Base-by-base conservation (phyloP, 2,113 vertebrate genomes). In the Oryzias curvinotus region DNA sequence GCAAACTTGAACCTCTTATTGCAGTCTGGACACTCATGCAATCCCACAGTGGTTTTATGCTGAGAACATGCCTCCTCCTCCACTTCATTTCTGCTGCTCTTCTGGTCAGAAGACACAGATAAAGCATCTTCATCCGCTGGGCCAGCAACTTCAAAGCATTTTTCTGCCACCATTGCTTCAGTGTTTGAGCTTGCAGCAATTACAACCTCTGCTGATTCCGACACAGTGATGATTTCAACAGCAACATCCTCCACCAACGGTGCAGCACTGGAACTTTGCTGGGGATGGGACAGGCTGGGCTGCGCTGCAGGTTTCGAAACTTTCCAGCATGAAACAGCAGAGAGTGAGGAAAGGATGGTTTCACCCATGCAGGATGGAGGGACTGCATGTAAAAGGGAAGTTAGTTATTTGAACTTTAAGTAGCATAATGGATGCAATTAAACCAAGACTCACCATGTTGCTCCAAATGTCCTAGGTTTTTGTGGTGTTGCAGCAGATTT, bases 1-100 rank as follows among this genome's bases (percentile, higher is more conserved):
- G 92, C 91, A 2, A 92, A 93, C 30, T 90, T 90, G 0, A 94
- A 94, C 45, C 90, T 90, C 41, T 93, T 94, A 17, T 89, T 84
- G 59, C 94, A 94, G 50, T 92, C 83, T 0, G 85, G 65, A 45
- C 93, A 94, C 72, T 77, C 81, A 12, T 89, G 86, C 13, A 62
- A 79, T 3, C 84, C 80, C 3, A 10, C 4, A 1, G 49, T 12
- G 3, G 0, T 12, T 60, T 48, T 62, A 5, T 50, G 25, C 2
- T 57, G 71, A 7, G 46, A 41, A 4, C 58, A 56, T 0, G 21
- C 28, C 1, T 3, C 52, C 49, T 53, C 28, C 10, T 1, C 55
- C 15, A 46, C 65, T 18, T 52, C 47, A 5, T 71, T 69, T 1
- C 30, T 36, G 12, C 3, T 21, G 8, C 44, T 14, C 13, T 70